phyloP scores from a whole-genome alignment of 2,888 invertebrate genomes.

The Brenthis ino region DNA sequence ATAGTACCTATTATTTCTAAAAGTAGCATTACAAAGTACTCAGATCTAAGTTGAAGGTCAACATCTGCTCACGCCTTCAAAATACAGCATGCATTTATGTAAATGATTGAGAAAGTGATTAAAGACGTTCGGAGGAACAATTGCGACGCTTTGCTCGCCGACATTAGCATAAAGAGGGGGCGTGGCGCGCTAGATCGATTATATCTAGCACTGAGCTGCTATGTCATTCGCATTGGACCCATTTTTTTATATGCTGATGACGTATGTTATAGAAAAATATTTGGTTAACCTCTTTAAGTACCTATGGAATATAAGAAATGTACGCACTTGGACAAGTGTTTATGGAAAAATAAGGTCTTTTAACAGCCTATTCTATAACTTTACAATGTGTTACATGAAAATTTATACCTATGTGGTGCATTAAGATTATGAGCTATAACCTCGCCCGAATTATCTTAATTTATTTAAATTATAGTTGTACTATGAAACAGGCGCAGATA shows the following conservation, averaged over 20 bases:
- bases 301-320: no score
- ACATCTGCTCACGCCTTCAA: not conserved
- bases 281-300: no score
- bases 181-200: conserved; percentile 41
- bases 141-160: conserved; percentile 14
- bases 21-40: no score
- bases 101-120: conserved; percentile 26
- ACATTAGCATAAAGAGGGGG: conserved; percentile 41
- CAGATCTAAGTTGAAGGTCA: no score
- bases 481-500: conserved; percentile 30
- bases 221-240: conserved; percentile 29
- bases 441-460: conserved; percentile 24
- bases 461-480: conserved; percentile 26
- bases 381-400: no score
- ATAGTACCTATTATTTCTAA: no score
- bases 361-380: no score
- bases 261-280: no score
- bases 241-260: not conserved
- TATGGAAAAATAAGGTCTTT: no score
- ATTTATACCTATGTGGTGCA: not conserved
- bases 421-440: conserved; percentile 1
- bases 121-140: conserved; percentile 22
- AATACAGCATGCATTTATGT: conserved; percentile 3
- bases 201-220: conserved; percentile 27
- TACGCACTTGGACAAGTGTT: no score